Conservation (phyloP, 2,113 vertebrate species). For the Sapajus apella region DNA sequence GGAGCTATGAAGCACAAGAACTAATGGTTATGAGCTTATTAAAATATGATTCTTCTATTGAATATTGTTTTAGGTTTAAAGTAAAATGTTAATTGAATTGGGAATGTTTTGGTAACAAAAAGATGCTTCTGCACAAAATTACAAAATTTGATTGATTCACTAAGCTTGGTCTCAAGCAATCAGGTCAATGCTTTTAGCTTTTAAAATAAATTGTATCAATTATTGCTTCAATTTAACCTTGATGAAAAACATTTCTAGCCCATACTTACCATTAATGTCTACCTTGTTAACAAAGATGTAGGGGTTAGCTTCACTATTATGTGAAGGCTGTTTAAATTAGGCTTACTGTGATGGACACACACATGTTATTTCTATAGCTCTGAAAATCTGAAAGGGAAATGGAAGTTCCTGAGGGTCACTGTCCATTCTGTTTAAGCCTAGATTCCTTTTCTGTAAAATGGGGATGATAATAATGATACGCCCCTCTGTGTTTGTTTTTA, state of each 20-base stretch:
- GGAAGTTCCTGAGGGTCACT: neutral
- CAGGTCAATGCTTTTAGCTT: slow-evolving; percentile 51
- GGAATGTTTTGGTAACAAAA: slow-evolving; percentile 36
- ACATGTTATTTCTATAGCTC: neutral
- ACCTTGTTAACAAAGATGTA: neutral
- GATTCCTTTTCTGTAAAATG: neutral
- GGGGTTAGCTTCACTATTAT: neutral
- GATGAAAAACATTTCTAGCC: slow-evolving; percentile 62
- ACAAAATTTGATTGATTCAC: slow-evolving; percentile 47
- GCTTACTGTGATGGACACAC: neutral
- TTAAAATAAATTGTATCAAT: slow-evolving; percentile 49
- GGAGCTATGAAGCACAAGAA: neutral
- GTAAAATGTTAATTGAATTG: slow-evolving; percentile 22
- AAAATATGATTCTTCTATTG: slow-evolving; percentile 30
- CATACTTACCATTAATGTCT: slow-evolving; percentile 43
- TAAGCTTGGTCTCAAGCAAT: slow-evolving; percentile 14
- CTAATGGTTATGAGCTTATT: neutral
- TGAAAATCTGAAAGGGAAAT: neutral
- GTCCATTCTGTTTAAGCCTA: neutral
- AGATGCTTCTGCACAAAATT: neutral
- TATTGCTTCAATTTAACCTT: slow-evolving; percentile 63
- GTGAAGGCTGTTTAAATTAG: slow-evolving; percentile 36
- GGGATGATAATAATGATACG: neutral
- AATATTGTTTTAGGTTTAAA: neutral
- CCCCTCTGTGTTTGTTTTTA: neutral